A percentile compares a stretch with the other conserved stretches of the same genome.
phyloP scores from a whole-genome alignment of 2,797 vertebrate species.

The Champsocephalus gunnari region DNA sequence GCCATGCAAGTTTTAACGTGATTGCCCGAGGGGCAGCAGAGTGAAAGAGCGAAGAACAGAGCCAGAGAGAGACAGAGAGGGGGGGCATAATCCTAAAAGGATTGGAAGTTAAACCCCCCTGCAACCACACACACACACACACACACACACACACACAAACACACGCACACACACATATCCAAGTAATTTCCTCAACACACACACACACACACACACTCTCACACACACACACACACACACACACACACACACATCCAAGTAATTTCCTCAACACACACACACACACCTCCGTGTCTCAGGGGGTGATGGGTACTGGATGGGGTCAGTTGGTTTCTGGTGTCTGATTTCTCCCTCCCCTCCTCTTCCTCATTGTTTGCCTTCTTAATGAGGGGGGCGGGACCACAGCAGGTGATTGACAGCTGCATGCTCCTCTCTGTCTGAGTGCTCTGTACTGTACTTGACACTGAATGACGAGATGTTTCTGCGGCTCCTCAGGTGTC shows the following conservation, averaged over 20 bases:
- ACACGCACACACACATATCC: constrained; percentile 46
- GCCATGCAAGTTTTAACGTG: constrained; percentile 95
- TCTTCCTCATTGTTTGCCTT: constrained; percentile 91
- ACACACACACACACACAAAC: constrained; percentile 44
- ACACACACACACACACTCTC: constrained; percentile 43
- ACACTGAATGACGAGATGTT: constrained; percentile 8
- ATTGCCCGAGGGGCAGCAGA: constrained; percentile 91
- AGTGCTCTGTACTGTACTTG: constrained; percentile 47
- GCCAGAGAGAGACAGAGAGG: constrained; percentile 30
- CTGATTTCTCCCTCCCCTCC: constrained; percentile 87
- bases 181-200: constrained; percentile 44
- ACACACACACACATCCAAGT: constrained; percentile 29
- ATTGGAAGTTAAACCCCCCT: constrained; percentile 77
- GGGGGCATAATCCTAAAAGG: constrained; percentile 86
- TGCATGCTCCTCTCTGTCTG: constrained; percentile 70
- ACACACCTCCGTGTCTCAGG: constrained; percentile 53
- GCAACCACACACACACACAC: constrained; percentile 18
- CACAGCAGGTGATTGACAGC: constrained; percentile 90
- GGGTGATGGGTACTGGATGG: constrained; percentile 73
- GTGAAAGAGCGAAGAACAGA: constrained; percentile 83
- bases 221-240: constrained; percentile 62
- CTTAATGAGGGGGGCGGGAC: constrained; percentile 97
- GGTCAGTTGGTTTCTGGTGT: constrained; percentile 85
- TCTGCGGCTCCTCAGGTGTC: constrained; percentile 31
- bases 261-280: constrained; percentile 40